Evolutionary conservation across 92 coral and sea anemone species (phyloP).

Genomic region (Parazoanthus atlanticus): DNA sequence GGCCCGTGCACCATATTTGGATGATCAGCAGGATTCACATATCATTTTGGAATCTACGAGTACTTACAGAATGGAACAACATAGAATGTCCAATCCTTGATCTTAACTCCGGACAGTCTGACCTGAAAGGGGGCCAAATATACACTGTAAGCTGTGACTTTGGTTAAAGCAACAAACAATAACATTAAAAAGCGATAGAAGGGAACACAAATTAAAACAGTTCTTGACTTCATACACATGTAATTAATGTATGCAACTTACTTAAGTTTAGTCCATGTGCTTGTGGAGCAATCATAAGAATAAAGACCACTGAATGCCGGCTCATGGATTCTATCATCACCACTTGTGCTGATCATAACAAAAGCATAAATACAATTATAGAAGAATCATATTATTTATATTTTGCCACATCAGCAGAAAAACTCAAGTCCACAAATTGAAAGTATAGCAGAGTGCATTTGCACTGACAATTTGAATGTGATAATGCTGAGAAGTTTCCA

Average conservation of each 20-base stretch:
- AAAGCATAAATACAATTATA: neutral
- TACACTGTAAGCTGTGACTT: neutral
- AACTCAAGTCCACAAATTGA: neutral
- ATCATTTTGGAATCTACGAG: too few relatives aligned
- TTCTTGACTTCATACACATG: too few relatives aligned
- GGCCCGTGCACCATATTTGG: too few relatives aligned
- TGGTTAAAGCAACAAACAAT: neutral
- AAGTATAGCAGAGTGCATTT: too few relatives aligned
- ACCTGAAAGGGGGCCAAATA: constrained; percentile 41
- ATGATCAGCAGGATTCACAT: neutral
- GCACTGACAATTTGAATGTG: too few relatives aligned
- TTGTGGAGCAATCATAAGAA: constrained; percentile 89
- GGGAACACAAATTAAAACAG: neutral
- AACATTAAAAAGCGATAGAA: neutral
- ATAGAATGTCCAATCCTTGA: constrained; percentile 98
- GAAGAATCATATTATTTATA: neutral
- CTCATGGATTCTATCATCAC: constrained; percentile 86
- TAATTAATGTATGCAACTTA: constrained; percentile 20
- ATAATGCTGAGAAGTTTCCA: too few relatives aligned
- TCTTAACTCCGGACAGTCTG: constrained; percentile 81
- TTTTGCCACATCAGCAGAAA: neutral
- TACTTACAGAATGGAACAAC: constrained; percentile 90
- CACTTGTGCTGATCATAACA: constrained; percentile 52
- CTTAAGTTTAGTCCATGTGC: constrained; percentile 91
- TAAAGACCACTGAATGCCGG: constrained; percentile 89